A percentile compares a stretch with the other conserved stretches of the same genome.
Conservation (phyloP, 1,140 invertebrate genomes). For the Doryteuthis pealeii region DNA sequence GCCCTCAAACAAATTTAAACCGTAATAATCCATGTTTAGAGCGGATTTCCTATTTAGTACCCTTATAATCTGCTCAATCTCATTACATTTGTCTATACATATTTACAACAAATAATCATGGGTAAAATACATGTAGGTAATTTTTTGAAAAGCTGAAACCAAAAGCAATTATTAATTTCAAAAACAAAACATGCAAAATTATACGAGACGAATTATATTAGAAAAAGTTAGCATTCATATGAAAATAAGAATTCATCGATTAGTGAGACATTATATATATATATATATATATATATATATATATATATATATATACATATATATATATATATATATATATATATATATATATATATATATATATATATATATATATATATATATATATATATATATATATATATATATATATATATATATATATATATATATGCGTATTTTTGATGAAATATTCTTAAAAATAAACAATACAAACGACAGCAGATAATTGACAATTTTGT, state of each 20-base stretch:
- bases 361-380: background rate
- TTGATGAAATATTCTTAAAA: background rate
- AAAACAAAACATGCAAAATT: no score
- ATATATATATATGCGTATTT: background rate
- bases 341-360: background rate
- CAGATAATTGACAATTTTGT: background rate
- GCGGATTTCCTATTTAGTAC: no score
- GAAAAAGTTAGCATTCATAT: no score
- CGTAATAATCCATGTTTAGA: no score
- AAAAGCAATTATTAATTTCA: no score
- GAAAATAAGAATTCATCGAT: background rate
- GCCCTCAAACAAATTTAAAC: no score
- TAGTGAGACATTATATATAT: background rate
- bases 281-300: background rate
- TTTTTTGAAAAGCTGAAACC: no score
- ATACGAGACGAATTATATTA: no score
- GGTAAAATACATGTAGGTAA: no score
- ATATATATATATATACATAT: conserved; percentile 6
- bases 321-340: background rate
- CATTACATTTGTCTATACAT: no score
- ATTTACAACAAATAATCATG: no score
- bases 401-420: background rate
- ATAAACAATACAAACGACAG: background rate
- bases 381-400: background rate
- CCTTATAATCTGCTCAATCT: no score